phyloP scores from a whole-genome alignment of 2,797 vertebrate species.

The Squalus acanthias region DNA sequence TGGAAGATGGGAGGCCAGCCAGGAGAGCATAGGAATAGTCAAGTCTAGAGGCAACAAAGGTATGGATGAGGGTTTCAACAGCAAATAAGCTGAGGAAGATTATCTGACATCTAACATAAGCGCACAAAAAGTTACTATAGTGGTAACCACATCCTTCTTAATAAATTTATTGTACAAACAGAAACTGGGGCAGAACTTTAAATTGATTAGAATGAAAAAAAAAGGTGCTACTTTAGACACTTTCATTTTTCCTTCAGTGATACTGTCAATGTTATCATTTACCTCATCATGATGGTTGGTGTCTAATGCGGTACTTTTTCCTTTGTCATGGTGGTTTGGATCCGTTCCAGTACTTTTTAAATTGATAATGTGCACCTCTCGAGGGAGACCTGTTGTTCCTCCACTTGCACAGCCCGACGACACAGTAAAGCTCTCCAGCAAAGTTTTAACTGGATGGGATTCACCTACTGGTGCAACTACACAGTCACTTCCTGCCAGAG shows the following conservation, averaged over 20 bases:
- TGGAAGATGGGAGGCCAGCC: background rate
- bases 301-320: slow-evolving; percentile 53
- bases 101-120: background rate
- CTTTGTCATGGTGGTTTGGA: slow-evolving; percentile 52
- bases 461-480: slow-evolving; percentile 71
- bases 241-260: background rate
- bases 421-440: slow-evolving; percentile 77
- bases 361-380: slow-evolving; percentile 91
- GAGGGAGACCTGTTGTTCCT: slow-evolving; percentile 69
- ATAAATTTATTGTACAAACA: background rate
- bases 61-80: background rate
- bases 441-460: slow-evolving; percentile 82
- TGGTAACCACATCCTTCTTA: background rate
- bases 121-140: background rate
- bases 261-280: slow-evolving; percentile 38
- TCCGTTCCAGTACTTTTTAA: slow-evolving; percentile 61
- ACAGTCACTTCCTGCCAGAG: slow-evolving; percentile 67
- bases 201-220: background rate
- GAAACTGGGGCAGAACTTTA: background rate
- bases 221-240: too few relatives aligned
- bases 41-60: background rate
- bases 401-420: slow-evolving; percentile 88
- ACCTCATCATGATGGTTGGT: slow-evolving; percentile 57
- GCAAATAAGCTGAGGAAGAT: background rate
- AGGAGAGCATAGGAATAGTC: background rate